Base-by-base conservation (phyloP, 1,140 invertebrate species). In the Cepaea nemoralis region DNA sequence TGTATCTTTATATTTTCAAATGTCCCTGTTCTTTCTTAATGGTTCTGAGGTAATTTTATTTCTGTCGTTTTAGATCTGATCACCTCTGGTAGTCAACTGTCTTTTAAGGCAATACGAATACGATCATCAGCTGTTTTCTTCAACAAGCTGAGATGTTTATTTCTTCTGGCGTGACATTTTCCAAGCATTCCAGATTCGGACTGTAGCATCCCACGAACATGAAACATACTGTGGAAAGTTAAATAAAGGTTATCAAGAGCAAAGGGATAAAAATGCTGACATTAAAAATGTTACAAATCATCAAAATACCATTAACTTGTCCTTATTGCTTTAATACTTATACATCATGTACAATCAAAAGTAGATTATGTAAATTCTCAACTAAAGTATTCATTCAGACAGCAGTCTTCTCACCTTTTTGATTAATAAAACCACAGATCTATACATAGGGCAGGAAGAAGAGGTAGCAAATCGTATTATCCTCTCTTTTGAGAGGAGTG, bases 151-250 rank as follows among this genome's bases (percentile, higher is more conserved):
- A 0, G 0, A 24, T 8, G 24, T 42, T 45, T 37, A 75, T 66
- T 35, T 48, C n/a, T 86, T 87, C 35, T 85, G 77, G 39, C 86
- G 87, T 45, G 87, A 86, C 73, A 85, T 85, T 81, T 89, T 90
- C 89, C 88, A 92, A 24, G 90, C 87, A 83, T 92, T 91, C 91
- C 91, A 92, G 14, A 91, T 88, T 19, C 90, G 85, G 37, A 92
- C 88, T 40, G 91, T 91, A 73, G 88, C 86, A 84, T 92, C 91
- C 88, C 90, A 91, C 12, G 90, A 91, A 82, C 88, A 90, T 1
- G 90, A 91, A 3, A 91, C 88, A 83, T 91, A 91, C 88, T 91
- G 84, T 70, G 31, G 77, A 59, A 80, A 71, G 75, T 74, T 81
- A 71, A 59, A 40, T 70, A 22, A 40, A 70, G 40, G 8, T 8